Percentiles rank a stretch among this genome's conserved stretches.
phyloP scores from a whole-genome alignment of 2,113 vertebrate species.

The Upupa epops region DNA sequence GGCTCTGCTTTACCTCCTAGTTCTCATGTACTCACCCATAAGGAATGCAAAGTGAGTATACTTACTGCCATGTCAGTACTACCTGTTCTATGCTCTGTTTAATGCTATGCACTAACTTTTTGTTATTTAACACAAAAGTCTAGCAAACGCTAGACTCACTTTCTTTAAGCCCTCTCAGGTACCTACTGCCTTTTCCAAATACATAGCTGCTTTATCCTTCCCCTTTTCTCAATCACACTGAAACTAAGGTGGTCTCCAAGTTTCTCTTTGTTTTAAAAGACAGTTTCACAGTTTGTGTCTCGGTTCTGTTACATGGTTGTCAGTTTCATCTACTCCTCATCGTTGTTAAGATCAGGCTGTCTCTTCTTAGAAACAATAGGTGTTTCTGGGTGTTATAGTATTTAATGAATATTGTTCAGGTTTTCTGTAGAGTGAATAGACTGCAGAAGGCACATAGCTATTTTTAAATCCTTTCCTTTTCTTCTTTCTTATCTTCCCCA shows the following conservation, averaged over 20 bases:
- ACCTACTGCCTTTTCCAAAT: background rate
- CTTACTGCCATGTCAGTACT: background rate
- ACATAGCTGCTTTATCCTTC: background rate
- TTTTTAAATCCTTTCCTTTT: constrained; percentile 10
- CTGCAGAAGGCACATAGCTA: constrained; percentile 7
- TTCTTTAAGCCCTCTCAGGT: background rate
- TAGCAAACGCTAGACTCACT: background rate
- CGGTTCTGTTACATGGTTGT: constrained; percentile 56
- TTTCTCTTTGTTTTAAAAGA: constrained; percentile 51
- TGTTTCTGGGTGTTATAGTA: constrained; percentile 23
- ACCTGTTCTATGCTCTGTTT: background rate
- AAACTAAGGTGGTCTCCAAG: constrained; percentile 1
- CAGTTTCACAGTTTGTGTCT: constrained; percentile 48
- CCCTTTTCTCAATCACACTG: background rate
- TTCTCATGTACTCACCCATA: background rate
- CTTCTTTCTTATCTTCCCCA: background rate
- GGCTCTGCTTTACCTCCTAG: background rate
- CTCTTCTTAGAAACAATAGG: constrained; percentile 46
- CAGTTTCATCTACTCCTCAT: constrained; percentile 56
- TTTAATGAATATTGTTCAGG: constrained; percentile 36
- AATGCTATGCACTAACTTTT: background rate
- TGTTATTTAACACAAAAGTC: background rate
- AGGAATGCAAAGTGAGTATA: background rate
- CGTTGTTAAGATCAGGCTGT: background rate
- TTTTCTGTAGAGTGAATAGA: constrained; percentile 12